Evolutionary conservation across 2,113 vertebrate genomes (phyloP).

Genomic region (Menidia beryllina): DNA sequence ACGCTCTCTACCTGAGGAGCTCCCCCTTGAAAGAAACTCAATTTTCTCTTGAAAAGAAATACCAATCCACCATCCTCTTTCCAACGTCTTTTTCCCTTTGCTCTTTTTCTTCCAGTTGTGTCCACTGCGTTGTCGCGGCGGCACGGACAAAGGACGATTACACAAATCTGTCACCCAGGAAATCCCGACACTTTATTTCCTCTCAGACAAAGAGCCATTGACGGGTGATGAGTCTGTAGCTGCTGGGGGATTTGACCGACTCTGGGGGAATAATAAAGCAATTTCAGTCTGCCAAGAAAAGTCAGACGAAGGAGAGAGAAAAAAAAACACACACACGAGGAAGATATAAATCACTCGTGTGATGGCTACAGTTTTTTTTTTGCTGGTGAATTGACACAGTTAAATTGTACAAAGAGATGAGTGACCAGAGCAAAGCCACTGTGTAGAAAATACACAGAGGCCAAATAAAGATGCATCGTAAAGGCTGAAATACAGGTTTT

Average conservation of each 20-base stretch:
- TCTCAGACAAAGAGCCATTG: slow-evolving; percentile 76
- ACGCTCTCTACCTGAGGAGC: slow-evolving; percentile 52
- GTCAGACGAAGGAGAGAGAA: slow-evolving; percentile 48
- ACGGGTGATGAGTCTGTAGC: slow-evolving; percentile 79
- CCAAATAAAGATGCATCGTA: slow-evolving; percentile 52
- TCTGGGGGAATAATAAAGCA: slow-evolving; percentile 82
- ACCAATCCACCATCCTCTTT: slow-evolving; percentile 39
- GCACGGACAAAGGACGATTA: slow-evolving; percentile 70
- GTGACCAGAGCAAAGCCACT: slow-evolving; percentile 45
- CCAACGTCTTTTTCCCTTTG: slow-evolving; percentile 15
- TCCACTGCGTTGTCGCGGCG: slow-evolving; percentile 44
- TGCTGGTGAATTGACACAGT: slow-evolving; percentile 66
- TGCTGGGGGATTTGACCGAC: slow-evolving; percentile 77
- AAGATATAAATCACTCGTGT: slow-evolving; percentile 73
- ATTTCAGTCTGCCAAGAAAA: slow-evolving; percentile 77
- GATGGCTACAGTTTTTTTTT: slow-evolving; percentile 64
- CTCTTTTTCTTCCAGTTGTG: slow-evolving; percentile 32
- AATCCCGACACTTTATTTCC: slow-evolving; percentile 81
- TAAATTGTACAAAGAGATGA: slow-evolving; percentile 62
- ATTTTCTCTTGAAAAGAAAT: slow-evolving; percentile 68
- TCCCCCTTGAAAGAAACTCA: slow-evolving; percentile 70
- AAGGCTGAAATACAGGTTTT: slow-evolving; percentile 26
- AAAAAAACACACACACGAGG: slow-evolving; percentile 59
- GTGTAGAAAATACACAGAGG: slow-evolving; percentile 31
- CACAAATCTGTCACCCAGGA: slow-evolving; percentile 77